Evolutionary conservation across 30 jellyfish, hydroid and myxozoan species (phyloP).

Genomic region (Sanderia malayensis): DNA sequence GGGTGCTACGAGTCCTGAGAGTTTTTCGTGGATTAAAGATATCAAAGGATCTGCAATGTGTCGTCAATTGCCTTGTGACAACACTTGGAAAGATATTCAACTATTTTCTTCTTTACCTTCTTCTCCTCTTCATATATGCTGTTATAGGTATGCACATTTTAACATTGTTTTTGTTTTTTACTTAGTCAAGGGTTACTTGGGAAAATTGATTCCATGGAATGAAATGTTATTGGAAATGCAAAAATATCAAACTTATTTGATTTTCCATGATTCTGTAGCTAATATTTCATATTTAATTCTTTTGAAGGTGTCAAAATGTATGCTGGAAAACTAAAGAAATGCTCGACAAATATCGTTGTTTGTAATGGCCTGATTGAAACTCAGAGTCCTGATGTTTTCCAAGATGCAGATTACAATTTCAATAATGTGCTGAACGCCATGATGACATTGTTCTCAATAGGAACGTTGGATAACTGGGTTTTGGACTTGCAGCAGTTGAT

Average conservation of each 20-base stretch:
- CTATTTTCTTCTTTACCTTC: conserved; percentile 57
- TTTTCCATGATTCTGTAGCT: not conserved
- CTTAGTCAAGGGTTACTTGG: too few relatives aligned
- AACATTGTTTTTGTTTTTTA: too few relatives aligned
- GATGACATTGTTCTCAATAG: conserved; percentile 65
- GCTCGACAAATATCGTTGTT: conserved; percentile 7
- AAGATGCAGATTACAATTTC: conserved; percentile 32
- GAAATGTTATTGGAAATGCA: too few relatives aligned
- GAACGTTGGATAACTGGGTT: conserved; percentile 80
- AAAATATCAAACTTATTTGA: too few relatives aligned
- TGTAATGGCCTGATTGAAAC: conserved; percentile 4
- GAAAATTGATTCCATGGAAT: too few relatives aligned
- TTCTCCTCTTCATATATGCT: conserved; percentile 72
- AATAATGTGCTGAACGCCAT: conserved; percentile 50
- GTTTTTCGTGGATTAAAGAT: conserved; percentile 66
- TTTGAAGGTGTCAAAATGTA: conserved; percentile 51
- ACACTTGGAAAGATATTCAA: conserved; percentile 57
- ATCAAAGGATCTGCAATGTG: conserved; percentile 55
- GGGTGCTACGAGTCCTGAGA: conserved; percentile 73
- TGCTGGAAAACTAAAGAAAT: conserved; percentile 42
- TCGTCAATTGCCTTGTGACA: conserved; percentile 65
- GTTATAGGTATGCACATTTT: conserved; percentile 58
- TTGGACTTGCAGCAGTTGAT: conserved; percentile 13
- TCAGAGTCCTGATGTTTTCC: not conserved
- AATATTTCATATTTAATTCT: too few relatives aligned